Base-by-base conservation (phyloP, 2,888 invertebrate genomes). In the Ormyrus labotus region DNA sequence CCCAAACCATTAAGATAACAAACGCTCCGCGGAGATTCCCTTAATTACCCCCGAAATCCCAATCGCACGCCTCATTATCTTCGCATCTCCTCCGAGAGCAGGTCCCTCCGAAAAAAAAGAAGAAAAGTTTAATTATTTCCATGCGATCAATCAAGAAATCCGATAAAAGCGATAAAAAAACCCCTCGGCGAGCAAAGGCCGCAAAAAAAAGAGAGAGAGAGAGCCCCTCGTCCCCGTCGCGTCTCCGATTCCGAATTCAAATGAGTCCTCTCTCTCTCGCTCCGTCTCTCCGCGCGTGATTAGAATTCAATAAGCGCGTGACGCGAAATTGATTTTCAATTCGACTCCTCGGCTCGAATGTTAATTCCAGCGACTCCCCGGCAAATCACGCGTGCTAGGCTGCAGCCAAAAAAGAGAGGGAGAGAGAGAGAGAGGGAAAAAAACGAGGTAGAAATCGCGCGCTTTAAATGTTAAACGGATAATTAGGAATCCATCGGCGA, bases 261-360 rank as follows among this genome's bases (percentile, higher is more conserved):
- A 80, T 75, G 70, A 65, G 80, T 19, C 3, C 34, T 34, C 34
- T 34, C 78, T 34, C 57, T 58, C 48, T n/a, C 47, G 5, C 60
- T 34, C 34, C 34, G 34, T 34, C 34, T 34, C 34, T 13, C n/a
- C 60, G 60, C 45, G 58, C 55, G 34, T 76, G 77, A 77, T 81
- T 81, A 77, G 72, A 72, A 81, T 81, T 76, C 76, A 72, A 81
- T 77, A 77, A 77, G 63, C 68, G 53, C 45, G n/a, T 34, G 60
- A 57, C 70, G 65, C 57, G 65, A 65, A 71, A 76, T 80, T 63
- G 76, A 48, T 80, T 76, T 76, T 80, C 80, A 55, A 63, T 80
- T 57, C 71, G 53, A 65, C 58, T 13, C 34, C 34, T 34, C 34
- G 34, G 34, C 47, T 47, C 73, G 78, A 78, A 78, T 73, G 72